Percentiles rank a stretch among this genome's conserved stretches.
These are phyloP conservation scores for Drosophila erecta DNA, from an alignment of 1,140 invertebrate species.

Conservation along the genomic window DNA sequence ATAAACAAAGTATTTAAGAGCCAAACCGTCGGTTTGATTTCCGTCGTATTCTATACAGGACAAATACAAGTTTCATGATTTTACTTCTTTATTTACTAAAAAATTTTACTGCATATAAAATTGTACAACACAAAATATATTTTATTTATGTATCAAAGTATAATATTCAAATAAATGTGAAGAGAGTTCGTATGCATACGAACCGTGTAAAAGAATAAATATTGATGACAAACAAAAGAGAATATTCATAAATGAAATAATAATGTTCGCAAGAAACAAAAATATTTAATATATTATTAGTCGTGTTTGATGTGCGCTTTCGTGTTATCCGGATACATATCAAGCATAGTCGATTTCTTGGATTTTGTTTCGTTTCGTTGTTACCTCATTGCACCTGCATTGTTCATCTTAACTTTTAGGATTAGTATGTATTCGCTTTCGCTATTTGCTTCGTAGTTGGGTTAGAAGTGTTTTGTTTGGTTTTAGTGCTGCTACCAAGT, in stretches of 20 bases:
- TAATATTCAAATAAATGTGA: conserved; percentile 66
- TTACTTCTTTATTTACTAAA: conserved; percentile 76
- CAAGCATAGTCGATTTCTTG: conserved; percentile 63
- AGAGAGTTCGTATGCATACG: conserved; percentile 72
- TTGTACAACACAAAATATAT: conserved; percentile 81
- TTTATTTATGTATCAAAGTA: conserved; percentile 64
- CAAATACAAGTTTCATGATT: conserved; percentile 4
- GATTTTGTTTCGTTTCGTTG: conserved; percentile 73
- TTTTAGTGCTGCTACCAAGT: conserved; percentile 77
- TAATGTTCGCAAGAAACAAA: conserved; percentile 52
- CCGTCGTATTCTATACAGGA: not conserved
- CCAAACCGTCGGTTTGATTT: not conserved
- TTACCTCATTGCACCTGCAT: conserved; percentile 65
- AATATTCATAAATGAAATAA: conserved; percentile 45
- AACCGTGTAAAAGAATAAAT: conserved; percentile 63
- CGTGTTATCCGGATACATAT: conserved; percentile 78
- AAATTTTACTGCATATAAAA: conserved; percentile 77
- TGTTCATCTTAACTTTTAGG: conserved; percentile 52
- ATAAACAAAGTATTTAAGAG: not conserved
- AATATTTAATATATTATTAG: conserved; percentile 55
- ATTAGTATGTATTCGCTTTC: conserved; percentile 77
- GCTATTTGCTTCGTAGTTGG: conserved; percentile 60
- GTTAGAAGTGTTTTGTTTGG: conserved; percentile 54
- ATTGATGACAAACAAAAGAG: conserved; percentile 51
- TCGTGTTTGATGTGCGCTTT: conserved; percentile 75